Base-by-base conservation (phyloP, 2,113 vertebrate species). In the Dolichotis patagonum region DNA sequence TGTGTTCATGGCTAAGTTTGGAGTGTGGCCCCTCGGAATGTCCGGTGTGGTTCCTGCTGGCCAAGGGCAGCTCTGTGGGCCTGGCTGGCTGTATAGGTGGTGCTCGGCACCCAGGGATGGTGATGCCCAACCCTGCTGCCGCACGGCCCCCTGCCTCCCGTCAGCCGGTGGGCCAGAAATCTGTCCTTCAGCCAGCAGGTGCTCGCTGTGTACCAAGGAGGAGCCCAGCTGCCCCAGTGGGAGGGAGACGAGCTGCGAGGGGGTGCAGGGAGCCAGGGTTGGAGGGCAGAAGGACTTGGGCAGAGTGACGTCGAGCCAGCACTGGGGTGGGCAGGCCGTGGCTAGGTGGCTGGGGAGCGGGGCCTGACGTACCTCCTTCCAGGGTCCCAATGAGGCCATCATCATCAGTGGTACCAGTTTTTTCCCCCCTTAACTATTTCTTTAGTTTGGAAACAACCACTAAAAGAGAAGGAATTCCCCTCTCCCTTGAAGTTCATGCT, bases 351-450 rank as follows among this genome's bases (percentile, higher is more conserved):
- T 11, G 5, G 3, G 10, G 71, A 1, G 14, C 43, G 32, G 26
- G 17, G n/a, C 28, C 0, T 32, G 58, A 6, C 32, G 2, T 32
- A 7, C 54, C 12, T 19, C 26, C 26, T 22, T 22, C 19, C 28
- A 1, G 0, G 12, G 11, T 4, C n/a, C 13, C 35, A 2, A 11
- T 24, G 35, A 3, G 22, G 46, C 22, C 0, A 2, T 9, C 11
- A 1, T 9, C 11, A 7, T 6, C 13, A 13, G 46, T 24, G 41
- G 11, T 0, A 0, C 3, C 17, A 1, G 11, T 38, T 38, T 26
- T 46, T 30, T 14, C 28, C 24, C 28, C 24, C 32, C 35, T 43
- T 2, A 12, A n/a, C 30, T 13, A 28, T 46, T 65, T 16, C 82
- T 73, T 46, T 46, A 13, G 9, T 58, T 85, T 58, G 38, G 38